phyloP scores from a whole-genome alignment of 2,797 vertebrate species.

The Sebastes hopkinsi region DNA sequence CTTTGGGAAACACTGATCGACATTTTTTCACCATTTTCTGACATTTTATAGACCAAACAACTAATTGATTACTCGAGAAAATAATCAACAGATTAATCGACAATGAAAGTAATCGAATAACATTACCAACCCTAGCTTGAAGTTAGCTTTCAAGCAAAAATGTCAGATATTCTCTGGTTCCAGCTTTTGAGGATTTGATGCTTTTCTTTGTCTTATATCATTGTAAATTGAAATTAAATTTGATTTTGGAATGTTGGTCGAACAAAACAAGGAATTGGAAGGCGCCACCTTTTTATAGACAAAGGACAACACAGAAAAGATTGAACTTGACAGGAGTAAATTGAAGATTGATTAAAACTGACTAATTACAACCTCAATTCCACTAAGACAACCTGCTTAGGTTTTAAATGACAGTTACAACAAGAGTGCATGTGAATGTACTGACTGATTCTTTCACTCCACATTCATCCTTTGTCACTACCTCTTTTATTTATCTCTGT shows the following conservation, averaged over 20 bases:
- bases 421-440: not conserved
- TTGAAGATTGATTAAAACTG: not conserved
- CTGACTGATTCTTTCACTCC: not conserved
- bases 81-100: too few relatives aligned
- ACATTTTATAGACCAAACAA: too few relatives aligned
- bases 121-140: not conserved
- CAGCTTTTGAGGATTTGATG: not conserved
- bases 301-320: not conserved
- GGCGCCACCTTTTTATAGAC: not conserved
- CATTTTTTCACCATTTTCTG: too few relatives aligned
- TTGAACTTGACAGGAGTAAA: not conserved
- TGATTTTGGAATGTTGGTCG: not conserved
- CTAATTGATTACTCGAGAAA: too few relatives aligned
- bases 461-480: not conserved
- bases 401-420: not conserved
- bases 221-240: not conserved
- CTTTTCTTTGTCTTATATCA: not conserved
- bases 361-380: not conserved
- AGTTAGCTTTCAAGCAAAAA: not conserved
- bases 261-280: not conserved
- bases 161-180: not conserved
- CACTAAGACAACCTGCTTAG: not conserved
- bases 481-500: conserved; percentile 3
- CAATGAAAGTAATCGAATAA: too few relatives aligned
- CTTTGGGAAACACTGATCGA: too few relatives aligned